Evolutionary conservation across 2,888 invertebrate genomes (phyloP).

Genomic region (Tanaodytes sp.): DNA sequence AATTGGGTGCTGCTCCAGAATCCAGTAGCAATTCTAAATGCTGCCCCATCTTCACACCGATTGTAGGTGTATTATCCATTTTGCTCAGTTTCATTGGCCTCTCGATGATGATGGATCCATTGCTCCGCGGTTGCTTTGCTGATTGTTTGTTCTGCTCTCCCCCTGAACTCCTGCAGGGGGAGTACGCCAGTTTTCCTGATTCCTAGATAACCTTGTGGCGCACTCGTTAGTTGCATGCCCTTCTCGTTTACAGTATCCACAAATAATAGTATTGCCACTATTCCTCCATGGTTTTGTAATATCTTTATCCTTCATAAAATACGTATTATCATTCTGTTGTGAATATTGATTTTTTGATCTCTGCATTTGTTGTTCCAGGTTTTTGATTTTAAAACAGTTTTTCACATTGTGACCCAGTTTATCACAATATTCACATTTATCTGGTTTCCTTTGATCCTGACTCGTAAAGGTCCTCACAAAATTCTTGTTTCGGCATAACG

Average conservation of each 20-base stretch:
- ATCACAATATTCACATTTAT: background rate
- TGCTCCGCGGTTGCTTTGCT: background rate
- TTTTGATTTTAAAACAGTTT: too few species aligned
- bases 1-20: too few species aligned
- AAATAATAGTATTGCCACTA: slow-evolving; percentile 2
- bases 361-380: too few species aligned
- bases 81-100: too few species aligned
- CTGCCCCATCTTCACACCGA: too few species aligned
- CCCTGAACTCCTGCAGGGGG: background rate
- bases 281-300: background rate
- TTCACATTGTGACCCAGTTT: background rate
- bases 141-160: background rate
- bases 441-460: background rate
- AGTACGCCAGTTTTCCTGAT: background rate
- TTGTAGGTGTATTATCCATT: too few species aligned
- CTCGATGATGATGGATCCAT: too few species aligned
- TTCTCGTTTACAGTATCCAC: background rate
- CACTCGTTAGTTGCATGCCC: too few species aligned
- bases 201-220: too few species aligned
- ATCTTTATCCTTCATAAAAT: background rate
- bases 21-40: too few species aligned
- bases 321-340: too few species aligned
- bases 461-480: background rate
- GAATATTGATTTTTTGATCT: too few species aligned
- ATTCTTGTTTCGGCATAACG: background rate